Evolutionary conservation across 1,140 invertebrate species (phyloP).

Genomic region (Drosophila mayri): DNA sequence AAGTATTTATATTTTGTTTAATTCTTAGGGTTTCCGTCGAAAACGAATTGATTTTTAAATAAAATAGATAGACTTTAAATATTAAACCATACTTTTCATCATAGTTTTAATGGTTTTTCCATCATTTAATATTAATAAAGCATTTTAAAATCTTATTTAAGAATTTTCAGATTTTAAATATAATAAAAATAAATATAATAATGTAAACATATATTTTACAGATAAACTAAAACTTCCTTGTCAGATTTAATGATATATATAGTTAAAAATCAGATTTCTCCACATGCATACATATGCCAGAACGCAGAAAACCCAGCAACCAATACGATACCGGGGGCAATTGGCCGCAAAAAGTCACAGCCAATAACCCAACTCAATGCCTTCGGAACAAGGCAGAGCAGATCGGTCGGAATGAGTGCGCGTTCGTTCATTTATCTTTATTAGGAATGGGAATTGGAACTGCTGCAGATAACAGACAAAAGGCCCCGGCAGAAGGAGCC

Average conservation of each 20-base stretch:
- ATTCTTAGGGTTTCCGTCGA: background rate
- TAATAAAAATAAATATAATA: no score
- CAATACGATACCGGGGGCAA: slow-evolving; percentile 18
- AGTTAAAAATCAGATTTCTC: background rate
- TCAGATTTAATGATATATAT: background rate
- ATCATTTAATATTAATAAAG: no score
- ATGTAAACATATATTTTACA: no score
- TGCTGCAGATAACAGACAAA: slow-evolving; percentile 64
- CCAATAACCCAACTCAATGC: slow-evolving; percentile 76
- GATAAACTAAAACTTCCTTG: background rate
- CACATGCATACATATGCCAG: slow-evolving; percentile 49
- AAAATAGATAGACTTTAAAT: background rate
- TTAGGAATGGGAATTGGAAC: slow-evolving; percentile 77
- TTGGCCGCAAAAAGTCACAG: slow-evolving; percentile 63
- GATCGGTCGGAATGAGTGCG: slow-evolving; percentile 58
- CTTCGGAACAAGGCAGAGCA: slow-evolving; percentile 39
- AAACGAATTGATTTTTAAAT: background rate
- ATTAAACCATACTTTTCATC: no score
- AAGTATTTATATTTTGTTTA: background rate
- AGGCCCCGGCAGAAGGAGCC: background rate
- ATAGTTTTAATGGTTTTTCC: no score
- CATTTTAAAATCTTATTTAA: no score
- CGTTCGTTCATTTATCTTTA: slow-evolving; percentile 77
- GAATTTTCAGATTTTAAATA: no score
- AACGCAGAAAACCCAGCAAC: slow-evolving; percentile 35